Evolutionary conservation across 2,888 invertebrate genomes (phyloP).

Genomic region (Microchrysa polita): DNA sequence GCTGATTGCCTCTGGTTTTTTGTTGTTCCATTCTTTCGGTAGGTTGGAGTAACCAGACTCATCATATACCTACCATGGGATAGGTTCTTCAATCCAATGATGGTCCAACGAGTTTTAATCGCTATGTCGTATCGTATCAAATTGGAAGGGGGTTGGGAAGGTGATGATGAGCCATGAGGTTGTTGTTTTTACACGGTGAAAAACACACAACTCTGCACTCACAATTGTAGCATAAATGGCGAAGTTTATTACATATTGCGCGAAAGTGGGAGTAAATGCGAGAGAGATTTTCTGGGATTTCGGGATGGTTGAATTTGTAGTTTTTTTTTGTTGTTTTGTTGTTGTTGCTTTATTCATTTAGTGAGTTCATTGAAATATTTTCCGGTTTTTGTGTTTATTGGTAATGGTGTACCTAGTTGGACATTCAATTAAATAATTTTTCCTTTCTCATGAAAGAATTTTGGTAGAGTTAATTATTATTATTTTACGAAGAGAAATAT

Average conservation of each 20-base stretch:
- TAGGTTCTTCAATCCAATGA: slow-evolving; percentile 5
- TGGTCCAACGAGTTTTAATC: slow-evolving; percentile 40
- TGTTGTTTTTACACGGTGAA: slow-evolving; percentile 20
- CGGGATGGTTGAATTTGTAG: neutral
- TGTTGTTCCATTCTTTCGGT: slow-evolving; percentile 41
- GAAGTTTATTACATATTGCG: neutral
- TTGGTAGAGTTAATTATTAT: slow-evolving; percentile 37
- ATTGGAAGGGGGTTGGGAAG: neutral
- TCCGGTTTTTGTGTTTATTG: slow-evolving; percentile 23
- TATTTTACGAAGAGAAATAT: slow-evolving; percentile 6
- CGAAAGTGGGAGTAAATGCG: slow-evolving; percentile 22
- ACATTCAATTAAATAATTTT: slow-evolving; percentile 43
- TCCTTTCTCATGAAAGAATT: slow-evolving; percentile 37
- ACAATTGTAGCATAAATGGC: slow-evolving; percentile 20
- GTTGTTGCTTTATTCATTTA: neutral
- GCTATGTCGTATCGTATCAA: no score
- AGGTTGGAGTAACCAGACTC: neutral
- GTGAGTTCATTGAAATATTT: slow-evolving; percentile 5
- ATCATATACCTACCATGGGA: slow-evolving; percentile 26
- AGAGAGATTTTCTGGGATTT: slow-evolving; percentile 19
- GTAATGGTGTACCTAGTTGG: slow-evolving; percentile 15
- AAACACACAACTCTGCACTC: no score
- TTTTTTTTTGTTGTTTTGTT: neutral
- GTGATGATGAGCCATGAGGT: neutral
- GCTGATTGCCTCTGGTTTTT: slow-evolving; percentile 47